phyloP scores from a whole-genome alignment of 2,797 vertebrate species.

The Parauchenoglanis punctatus region DNA sequence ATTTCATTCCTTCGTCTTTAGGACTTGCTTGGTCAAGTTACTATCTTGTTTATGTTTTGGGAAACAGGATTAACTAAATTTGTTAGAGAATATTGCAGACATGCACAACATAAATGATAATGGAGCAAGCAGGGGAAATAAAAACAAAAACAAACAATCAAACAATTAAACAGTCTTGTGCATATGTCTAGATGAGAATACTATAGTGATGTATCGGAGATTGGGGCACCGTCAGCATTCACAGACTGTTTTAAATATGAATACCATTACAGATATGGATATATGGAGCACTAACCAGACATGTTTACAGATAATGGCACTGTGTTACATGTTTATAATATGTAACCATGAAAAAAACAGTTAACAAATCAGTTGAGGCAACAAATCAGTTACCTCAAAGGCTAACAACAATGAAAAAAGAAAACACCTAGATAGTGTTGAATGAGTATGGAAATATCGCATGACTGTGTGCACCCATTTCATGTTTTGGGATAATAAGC shows the following conservation, averaged over 20 bases:
- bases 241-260: neutral
- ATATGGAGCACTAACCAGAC: neutral
- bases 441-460: neutral
- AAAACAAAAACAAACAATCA: neutral
- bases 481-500: too few species aligned
- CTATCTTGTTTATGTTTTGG: neutral
- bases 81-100: neutral
- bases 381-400: neutral
- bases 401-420: neutral
- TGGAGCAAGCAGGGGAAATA: neutral
- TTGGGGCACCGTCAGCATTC: neutral
- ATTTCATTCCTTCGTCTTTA: neutral
- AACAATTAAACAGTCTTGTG: neutral
- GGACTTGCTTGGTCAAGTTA: neutral
- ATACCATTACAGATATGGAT: neutral
- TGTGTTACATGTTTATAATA: neutral
- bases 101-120: neutral
- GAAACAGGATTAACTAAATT: neutral
- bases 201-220: neutral
- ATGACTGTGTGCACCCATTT: too few species aligned
- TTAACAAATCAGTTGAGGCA: neutral
- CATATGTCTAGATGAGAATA: neutral
- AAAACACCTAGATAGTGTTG: neutral
- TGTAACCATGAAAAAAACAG: neutral
- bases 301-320: neutral